Conservation (phyloP, 2,888 invertebrate species). For the Chouioia cunea region DNA sequence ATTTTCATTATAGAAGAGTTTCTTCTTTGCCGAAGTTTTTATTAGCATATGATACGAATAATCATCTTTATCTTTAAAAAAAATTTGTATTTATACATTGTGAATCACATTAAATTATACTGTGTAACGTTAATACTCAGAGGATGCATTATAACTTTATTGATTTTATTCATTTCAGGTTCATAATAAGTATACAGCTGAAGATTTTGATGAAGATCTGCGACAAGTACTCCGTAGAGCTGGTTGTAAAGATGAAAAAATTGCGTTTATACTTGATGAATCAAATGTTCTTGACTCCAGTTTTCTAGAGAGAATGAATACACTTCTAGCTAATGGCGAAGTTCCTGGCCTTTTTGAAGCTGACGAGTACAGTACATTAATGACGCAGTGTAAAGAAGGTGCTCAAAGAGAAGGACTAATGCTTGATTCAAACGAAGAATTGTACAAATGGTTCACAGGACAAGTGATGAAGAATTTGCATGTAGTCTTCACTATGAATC, state of each 20-base stretch:
- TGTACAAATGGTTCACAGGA: constrained; percentile 99
- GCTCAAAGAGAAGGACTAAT: constrained; percentile 97
- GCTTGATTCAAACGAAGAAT: constrained; percentile 97
- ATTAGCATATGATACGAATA: too few relatives aligned
- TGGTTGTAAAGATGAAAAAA: constrained; percentile 96
- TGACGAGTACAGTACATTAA: constrained; percentile 97
- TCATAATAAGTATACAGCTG: constrained; percentile 98
- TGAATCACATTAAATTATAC: too few relatives aligned
- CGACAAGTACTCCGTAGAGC: constrained; percentile 88
- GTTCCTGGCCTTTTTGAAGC: constrained; percentile 95
- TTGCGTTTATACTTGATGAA: constrained; percentile 98
- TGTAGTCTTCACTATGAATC: constrained; percentile 99
- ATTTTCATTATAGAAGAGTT: too few relatives aligned
- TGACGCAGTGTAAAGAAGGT: constrained; percentile 99
- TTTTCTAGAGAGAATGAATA: constrained; percentile 99
- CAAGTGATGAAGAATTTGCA: constrained; percentile 99
- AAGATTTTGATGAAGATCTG: constrained; percentile 99
- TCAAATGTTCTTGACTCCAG: constrained; percentile 98
- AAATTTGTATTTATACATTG: too few relatives aligned
- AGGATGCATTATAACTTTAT: too few relatives aligned
- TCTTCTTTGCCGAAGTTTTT: too few relatives aligned
- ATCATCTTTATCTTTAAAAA: too few relatives aligned
- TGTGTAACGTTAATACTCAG: too few relatives aligned
- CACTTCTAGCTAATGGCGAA: constrained; percentile 97
- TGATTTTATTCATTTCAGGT: constrained; percentile 72